Evolutionary conservation across 1,140 invertebrate genomes (phyloP).

Genomic region (Parasteatoda tepidariorum): DNA sequence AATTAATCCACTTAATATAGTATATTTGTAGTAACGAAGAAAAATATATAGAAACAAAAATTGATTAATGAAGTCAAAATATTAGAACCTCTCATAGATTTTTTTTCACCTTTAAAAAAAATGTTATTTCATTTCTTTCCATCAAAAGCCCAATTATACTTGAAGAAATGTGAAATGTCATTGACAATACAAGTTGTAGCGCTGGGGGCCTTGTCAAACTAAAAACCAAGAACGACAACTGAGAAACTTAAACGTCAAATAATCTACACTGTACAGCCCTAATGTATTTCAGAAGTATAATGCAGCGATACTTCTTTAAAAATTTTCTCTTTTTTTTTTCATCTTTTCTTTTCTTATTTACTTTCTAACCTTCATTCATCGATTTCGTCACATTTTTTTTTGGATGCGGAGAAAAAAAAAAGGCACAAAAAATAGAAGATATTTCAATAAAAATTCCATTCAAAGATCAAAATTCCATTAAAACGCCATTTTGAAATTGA

Average conservation of each 20-base stretch:
- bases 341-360: neutral
- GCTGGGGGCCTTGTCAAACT: neutral
- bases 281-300: neutral
- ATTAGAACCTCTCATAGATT: too few species aligned
- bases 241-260: neutral
- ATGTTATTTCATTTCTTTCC: too few species aligned
- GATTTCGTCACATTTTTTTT: neutral
- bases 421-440: neutral
- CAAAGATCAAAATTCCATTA: constrained; percentile 40
- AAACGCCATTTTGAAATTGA: constrained; percentile 24
- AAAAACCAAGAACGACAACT: neutral
- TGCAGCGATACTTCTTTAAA: too few species aligned
- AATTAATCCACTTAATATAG: too few species aligned
- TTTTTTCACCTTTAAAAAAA: too few species aligned
- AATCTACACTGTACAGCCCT: neutral
- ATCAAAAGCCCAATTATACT: too few species aligned
- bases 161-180: too few species aligned
- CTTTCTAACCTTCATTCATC: neutral
- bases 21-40: too few species aligned
- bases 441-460: constrained; percentile 20
- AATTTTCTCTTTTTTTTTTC: neutral
- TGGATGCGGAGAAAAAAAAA: neutral
- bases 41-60: too few species aligned
- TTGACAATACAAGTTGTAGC: too few species aligned
- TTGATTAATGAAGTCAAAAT: too few species aligned